Conservation (phyloP, 2,888 invertebrate genomes). For the Dryobota labecula region DNA sequence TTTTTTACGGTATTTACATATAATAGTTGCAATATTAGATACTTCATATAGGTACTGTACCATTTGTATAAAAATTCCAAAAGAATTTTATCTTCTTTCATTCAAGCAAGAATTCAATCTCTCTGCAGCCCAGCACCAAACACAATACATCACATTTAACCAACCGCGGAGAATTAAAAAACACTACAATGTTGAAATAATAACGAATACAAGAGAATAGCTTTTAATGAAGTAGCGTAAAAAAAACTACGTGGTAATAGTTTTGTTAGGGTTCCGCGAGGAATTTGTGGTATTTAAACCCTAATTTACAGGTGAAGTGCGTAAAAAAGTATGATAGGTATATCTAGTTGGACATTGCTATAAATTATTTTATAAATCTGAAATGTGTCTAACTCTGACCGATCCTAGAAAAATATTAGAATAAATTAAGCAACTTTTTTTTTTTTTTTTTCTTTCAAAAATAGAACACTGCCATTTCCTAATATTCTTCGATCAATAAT, state of each 20-base stretch:
- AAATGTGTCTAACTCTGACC: neutral
- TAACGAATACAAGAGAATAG: slow-evolving; percentile 74
- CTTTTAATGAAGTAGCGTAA: slow-evolving; percentile 76
- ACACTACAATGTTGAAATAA: slow-evolving; percentile 71
- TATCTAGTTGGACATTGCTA: too few relatives aligned
- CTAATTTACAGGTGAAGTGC: neutral
- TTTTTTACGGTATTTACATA: too few relatives aligned
- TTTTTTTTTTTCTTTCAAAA: too few relatives aligned
- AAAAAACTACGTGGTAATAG: slow-evolving; percentile 67
- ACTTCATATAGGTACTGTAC: too few relatives aligned
- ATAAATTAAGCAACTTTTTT: neutral
- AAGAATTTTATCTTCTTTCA: too few relatives aligned
- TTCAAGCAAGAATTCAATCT: slow-evolving; percentile 5
- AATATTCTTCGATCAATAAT: too few relatives aligned
- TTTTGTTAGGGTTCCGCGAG: slow-evolving; percentile 68
- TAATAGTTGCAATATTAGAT: too few relatives aligned
- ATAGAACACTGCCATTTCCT: neutral
- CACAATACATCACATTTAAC: slow-evolving; percentile 64
- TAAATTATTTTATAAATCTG: too few relatives aligned
- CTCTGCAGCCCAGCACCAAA: neutral
- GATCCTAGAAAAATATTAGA: neutral
- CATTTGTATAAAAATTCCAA: neutral
- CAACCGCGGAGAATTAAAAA: slow-evolving; percentile 71
- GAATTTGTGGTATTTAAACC: neutral
- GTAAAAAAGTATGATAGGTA: neutral